phyloP scores from a whole-genome alignment of 1,140 invertebrate species.

The Leptinotarsa texana region DNA sequence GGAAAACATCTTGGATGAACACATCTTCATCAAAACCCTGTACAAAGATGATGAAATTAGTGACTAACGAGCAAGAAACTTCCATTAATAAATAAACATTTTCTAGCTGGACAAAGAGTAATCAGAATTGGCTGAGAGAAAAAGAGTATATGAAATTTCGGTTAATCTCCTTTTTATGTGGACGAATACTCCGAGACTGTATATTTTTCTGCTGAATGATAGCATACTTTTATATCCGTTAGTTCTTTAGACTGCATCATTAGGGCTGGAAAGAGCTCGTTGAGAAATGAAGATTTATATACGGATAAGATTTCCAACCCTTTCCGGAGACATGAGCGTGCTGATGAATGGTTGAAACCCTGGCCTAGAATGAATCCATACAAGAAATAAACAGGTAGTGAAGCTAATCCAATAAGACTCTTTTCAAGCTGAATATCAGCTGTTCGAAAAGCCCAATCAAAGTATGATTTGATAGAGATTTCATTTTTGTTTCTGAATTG shows the following conservation, averaged over 20 bases:
- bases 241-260: constrained; percentile 39
- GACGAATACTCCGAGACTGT: constrained; percentile 36
- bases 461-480: too few species aligned
- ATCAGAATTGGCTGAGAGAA: constrained; percentile 31
- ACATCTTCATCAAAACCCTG: too few species aligned
- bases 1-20: too few species aligned
- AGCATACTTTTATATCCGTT: constrained; percentile 43
- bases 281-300: constrained; percentile 40
- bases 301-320: background rate
- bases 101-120: constrained; percentile 8
- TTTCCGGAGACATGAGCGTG: constrained; percentile 1
- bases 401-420: too few species aligned
- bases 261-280: constrained; percentile 34
- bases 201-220: constrained; percentile 40
- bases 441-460: too few species aligned
- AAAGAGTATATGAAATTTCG: constrained; percentile 35
- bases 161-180: constrained; percentile 42
- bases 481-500: too few species aligned
- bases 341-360: background rate
- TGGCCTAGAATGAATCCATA: too few species aligned
- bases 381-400: too few species aligned
- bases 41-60: too few species aligned
- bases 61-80: too few species aligned
- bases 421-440: too few species aligned
- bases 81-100: too few species aligned